phyloP scores from a whole-genome alignment of 1,140 invertebrate genomes.

The Drosophila repleta region DNA sequence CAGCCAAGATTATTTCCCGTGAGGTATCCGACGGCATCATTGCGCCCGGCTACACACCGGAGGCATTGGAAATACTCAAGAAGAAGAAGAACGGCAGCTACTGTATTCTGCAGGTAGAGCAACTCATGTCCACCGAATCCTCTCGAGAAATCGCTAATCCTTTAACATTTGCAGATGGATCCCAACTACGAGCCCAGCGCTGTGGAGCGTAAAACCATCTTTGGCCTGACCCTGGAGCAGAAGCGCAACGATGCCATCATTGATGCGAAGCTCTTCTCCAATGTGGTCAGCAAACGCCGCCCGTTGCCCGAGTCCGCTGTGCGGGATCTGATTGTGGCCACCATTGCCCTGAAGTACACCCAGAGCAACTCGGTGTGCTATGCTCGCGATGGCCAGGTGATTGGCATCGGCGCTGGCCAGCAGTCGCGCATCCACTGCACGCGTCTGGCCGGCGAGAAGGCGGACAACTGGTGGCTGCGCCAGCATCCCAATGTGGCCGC shows the following conservation, averaged over 20 bases:
- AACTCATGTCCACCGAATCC: not conserved
- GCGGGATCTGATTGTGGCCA: constrained; percentile 97
- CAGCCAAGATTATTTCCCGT: constrained; percentile 90
- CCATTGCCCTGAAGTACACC: constrained; percentile 98
- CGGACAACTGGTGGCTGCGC: constrained; percentile 99
- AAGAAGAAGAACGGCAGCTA: constrained; percentile 98
- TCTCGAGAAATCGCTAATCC: not conserved
- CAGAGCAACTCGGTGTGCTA: constrained; percentile 88
- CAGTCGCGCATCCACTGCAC: constrained; percentile 99
- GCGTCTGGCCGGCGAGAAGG: constrained; percentile 97
- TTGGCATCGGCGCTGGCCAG: constrained; percentile 98
- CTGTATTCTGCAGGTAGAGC: constrained; percentile 91
- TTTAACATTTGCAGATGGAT: constrained; percentile 90
- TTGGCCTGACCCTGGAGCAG: constrained; percentile 96
- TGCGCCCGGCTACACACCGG: constrained; percentile 94
- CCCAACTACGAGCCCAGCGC: constrained; percentile 91
- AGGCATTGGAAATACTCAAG: constrained; percentile 94
- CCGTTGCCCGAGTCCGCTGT: constrained; percentile 90
- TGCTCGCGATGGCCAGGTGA: constrained; percentile 93
- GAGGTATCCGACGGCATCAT: constrained; percentile 98
- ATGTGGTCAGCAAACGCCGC: constrained; percentile 91
- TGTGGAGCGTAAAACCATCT: constrained; percentile 94
- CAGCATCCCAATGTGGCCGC: constrained; percentile 94
- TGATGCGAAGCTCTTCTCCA: constrained; percentile 90
- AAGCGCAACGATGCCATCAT: constrained; percentile 95